These are phyloP conservation scores for Nothura maculosa DNA, from an alignment of 2,797 vertebrate species.

Conservation along the genomic window DNA sequence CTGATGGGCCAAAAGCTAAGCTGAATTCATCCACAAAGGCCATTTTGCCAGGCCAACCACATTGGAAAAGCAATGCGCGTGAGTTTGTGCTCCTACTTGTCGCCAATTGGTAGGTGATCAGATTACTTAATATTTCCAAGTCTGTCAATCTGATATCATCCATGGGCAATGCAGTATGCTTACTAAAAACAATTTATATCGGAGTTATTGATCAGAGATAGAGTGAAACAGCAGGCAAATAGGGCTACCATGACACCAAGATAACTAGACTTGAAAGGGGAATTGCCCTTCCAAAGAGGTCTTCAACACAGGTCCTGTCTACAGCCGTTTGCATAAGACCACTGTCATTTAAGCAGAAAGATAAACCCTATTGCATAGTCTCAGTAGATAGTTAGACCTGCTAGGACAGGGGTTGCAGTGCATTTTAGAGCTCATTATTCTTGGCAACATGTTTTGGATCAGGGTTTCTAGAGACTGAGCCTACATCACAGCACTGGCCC, in stretches of 20 bases:
- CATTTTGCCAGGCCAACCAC: not conserved
- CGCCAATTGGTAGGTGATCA: not conserved
- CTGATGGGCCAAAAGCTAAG: not conserved
- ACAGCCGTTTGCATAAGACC: not conserved
- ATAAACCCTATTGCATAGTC: accelerated
- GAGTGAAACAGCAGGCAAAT: not conserved
- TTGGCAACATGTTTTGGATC: not conserved
- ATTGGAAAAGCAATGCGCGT: not conserved
- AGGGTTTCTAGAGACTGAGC: not conserved
- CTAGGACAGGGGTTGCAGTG: not conserved
- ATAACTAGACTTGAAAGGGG: not conserved
- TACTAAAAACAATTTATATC: not conserved
- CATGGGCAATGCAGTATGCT: not conserved
- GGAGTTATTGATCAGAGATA: not conserved
- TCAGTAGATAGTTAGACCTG: not conserved
- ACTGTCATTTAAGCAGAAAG: not conserved
- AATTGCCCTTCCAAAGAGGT: not conserved
- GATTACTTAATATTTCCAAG: not conserved
- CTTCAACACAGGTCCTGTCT: not conserved
- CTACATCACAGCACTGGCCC: not conserved
- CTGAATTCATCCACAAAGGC: not conserved
- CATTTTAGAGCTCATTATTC: not conserved
- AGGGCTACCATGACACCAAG: not conserved
- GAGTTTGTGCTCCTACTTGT: not conserved
- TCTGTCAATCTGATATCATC: not conserved